phyloP scores from a whole-genome alignment of 2,113 vertebrate species.

The Cyanoramphus novaezelandiae region DNA sequence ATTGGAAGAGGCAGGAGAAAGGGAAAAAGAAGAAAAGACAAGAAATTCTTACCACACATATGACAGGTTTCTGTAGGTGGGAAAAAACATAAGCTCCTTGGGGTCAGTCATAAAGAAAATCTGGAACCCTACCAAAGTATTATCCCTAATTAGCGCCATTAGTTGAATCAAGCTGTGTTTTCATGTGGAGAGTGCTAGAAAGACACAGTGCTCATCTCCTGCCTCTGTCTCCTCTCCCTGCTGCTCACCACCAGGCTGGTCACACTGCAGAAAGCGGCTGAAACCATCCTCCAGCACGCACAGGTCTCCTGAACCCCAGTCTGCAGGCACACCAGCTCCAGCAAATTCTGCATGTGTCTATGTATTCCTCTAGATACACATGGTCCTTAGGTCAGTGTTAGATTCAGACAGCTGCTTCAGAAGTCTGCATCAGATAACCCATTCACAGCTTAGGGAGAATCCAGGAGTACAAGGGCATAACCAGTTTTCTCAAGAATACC shows the following conservation, averaged over 20 bases:
- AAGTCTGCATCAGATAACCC: neutral
- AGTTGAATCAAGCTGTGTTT: slow-evolving; percentile 25
- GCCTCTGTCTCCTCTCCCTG: neutral
- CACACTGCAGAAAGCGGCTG: neutral
- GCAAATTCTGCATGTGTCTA: fast-evolving
- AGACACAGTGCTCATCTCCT: fast-evolving
- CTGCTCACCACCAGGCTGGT: neutral
- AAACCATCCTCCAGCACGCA: neutral
- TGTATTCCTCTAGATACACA: fast-evolving
- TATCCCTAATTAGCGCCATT: neutral
- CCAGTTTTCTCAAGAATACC: neutral
- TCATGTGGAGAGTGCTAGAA: neutral
- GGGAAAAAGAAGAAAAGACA: neutral
- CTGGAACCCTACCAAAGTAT: neutral
- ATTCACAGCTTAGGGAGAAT: neutral
- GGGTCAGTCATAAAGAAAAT: neutral
- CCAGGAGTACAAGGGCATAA: neutral
- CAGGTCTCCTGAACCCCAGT: neutral
- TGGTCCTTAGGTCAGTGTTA: neutral
- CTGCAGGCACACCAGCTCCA: neutral
- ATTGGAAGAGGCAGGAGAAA: neutral
- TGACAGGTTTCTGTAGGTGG: neutral
- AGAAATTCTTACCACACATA: neutral
- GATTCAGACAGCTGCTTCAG: neutral
- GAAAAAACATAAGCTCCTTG: neutral